Conservation (phyloP, 2,797 vertebrate genomes). For the Lacerta viridis region DNA sequence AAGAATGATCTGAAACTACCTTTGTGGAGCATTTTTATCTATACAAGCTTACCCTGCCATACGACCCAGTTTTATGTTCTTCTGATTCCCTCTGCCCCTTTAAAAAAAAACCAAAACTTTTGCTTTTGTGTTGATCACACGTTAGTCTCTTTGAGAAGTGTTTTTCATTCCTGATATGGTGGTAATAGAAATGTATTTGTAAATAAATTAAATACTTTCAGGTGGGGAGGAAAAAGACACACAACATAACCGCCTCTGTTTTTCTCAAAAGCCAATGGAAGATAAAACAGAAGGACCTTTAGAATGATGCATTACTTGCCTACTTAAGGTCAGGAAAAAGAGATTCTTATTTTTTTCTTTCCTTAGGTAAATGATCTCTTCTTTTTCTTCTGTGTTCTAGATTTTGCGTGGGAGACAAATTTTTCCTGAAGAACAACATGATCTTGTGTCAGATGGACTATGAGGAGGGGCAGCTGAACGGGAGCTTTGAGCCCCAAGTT, state of each 20-base stretch:
- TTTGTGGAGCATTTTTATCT: neutral
- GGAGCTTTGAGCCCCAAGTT: slow-evolving; percentile 98
- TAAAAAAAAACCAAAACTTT: too few species aligned
- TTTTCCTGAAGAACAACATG: slow-evolving; percentile 99
- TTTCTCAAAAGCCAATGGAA: neutral
- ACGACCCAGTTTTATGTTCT: too few species aligned
- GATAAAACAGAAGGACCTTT: neutral
- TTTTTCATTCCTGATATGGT: too few species aligned
- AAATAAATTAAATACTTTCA: too few species aligned
- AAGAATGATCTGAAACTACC: neutral
- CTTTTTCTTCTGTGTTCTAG: slow-evolving; percentile 77
- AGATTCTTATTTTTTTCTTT: rapidly evolving
- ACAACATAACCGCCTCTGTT: neutral
- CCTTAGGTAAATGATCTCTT: rapidly evolving
- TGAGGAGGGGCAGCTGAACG: slow-evolving; percentile 99
- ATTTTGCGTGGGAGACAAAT: slow-evolving; percentile 99
- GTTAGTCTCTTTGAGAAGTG: too few species aligned
- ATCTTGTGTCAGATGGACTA: slow-evolving; percentile 99
- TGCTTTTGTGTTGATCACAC: too few species aligned
- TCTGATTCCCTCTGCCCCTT: too few species aligned
- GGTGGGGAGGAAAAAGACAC: neutral
- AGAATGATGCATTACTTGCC: neutral
- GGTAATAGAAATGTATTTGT: too few species aligned
- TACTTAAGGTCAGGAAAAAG: neutral
- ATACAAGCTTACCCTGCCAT: too few species aligned